Conservation (phyloP, 1,140 invertebrate species). For the Apis cerana region DNA sequence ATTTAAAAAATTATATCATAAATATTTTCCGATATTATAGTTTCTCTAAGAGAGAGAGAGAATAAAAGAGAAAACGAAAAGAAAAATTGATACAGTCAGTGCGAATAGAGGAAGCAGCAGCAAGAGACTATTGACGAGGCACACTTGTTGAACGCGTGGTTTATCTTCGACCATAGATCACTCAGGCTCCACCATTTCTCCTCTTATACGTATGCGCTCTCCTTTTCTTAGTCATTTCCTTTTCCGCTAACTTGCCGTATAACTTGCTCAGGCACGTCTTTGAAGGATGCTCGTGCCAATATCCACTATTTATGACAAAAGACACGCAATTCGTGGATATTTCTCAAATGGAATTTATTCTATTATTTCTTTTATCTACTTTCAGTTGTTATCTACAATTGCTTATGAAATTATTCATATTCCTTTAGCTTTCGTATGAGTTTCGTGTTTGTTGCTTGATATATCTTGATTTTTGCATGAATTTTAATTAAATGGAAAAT, state of each 20-base stretch:
- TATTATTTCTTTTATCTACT: conserved; percentile 11
- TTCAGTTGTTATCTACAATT: conserved; percentile 13
- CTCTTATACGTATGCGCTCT: conserved; percentile 29
- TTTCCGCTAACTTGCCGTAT: conserved; percentile 10
- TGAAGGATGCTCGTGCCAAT: conserved; percentile 34
- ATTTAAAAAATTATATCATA: too few species aligned
- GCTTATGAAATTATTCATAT: background rate
- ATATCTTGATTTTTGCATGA: too few species aligned
- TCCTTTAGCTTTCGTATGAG: background rate
- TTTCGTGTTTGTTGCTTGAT: too few species aligned
- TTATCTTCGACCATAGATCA: conserved; percentile 80
- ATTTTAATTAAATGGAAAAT: too few species aligned
- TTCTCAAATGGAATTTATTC: background rate
- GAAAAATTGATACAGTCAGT: background rate
- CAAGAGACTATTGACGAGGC: conserved; percentile 74
- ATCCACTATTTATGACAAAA: conserved; percentile 16
- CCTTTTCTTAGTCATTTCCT: conserved; percentile 23
- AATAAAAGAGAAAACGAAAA: background rate
- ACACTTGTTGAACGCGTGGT: conserved; percentile 81
- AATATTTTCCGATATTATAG: background rate
- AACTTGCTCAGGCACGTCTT: conserved; percentile 5
- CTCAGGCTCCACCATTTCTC: conserved; percentile 64
- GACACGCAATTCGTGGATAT: background rate
- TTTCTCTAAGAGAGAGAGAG: background rate
- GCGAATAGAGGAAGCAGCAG: conserved; percentile 28